Conservation (phyloP, 2,113 vertebrate species). For the Ceyx melanurus region DNA sequence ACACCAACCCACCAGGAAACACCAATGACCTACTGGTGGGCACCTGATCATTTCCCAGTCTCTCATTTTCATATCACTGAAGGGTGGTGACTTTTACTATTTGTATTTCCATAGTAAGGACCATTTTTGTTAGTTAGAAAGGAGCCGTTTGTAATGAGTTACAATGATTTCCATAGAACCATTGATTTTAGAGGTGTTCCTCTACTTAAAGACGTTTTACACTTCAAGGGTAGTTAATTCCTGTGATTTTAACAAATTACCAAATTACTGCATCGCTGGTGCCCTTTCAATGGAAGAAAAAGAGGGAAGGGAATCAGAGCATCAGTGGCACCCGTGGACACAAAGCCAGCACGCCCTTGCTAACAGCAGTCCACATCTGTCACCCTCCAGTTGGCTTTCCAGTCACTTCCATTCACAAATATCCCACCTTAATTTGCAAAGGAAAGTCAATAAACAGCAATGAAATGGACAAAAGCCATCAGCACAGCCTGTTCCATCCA, state of each 20-base stretch:
- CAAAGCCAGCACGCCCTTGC: neutral
- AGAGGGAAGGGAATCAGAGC: neutral
- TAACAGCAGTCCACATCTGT: neutral
- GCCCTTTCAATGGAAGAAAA: neutral
- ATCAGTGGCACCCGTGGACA: neutral
- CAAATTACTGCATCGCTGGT: neutral
- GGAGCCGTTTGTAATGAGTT: neutral
- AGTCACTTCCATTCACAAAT: neutral
- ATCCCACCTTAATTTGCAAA: neutral
- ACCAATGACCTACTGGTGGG: neutral
- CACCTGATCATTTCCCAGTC: neutral
- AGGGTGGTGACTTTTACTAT: neutral
- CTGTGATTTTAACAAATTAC: neutral
- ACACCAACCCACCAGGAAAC: neutral
- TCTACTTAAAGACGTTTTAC: neutral
- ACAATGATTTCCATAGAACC: neutral
- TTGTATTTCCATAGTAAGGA: neutral
- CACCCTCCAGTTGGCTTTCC: neutral
- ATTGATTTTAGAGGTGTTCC: neutral
- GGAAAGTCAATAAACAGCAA: neutral
- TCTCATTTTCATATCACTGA: neutral
- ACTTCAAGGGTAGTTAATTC: neutral
- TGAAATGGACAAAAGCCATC: neutral
- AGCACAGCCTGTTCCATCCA: neutral
- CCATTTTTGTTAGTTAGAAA: neutral